These are phyloP conservation scores for Echeneis naucrates DNA, from an alignment of 2,797 vertebrate genomes.

Conservation along the genomic window DNA sequence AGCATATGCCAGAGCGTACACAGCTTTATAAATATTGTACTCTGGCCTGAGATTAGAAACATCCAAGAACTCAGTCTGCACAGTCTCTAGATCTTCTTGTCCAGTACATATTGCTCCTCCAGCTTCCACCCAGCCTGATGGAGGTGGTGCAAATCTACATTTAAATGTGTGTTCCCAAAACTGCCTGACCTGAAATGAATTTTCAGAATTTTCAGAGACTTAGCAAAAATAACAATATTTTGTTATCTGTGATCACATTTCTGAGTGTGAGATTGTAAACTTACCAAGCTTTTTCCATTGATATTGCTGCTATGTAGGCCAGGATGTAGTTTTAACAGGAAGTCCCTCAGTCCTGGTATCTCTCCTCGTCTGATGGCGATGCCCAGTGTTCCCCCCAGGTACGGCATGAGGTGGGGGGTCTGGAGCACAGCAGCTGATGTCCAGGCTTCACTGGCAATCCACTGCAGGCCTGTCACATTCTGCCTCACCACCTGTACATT, in stretches of 20 bases:
- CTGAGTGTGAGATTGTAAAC: not conserved
- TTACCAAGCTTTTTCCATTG: slow-evolving; percentile 55
- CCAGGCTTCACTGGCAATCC: slow-evolving; percentile 30
- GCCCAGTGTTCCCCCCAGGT: slow-evolving; percentile 70
- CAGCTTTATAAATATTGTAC: slow-evolving; percentile 69
- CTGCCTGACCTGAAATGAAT: slow-evolving; percentile 46
- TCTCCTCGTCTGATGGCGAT: slow-evolving; percentile 79
- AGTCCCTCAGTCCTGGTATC: slow-evolving; percentile 73
- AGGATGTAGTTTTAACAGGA: slow-evolving; percentile 55
- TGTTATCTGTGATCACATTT: not conserved
- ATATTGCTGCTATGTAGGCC: slow-evolving; percentile 16
- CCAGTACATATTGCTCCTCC: slow-evolving; percentile 55
- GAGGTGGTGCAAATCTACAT: slow-evolving; percentile 52
- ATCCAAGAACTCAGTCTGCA: slow-evolving; percentile 64
- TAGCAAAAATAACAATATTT: not conserved
- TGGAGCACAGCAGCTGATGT: slow-evolving; percentile 52
- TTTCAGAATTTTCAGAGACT: too few relatives aligned
- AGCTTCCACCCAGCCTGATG: slow-evolving; percentile 16
- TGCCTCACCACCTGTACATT: slow-evolving; percentile 60
- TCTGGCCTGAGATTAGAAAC: slow-evolving; percentile 67
- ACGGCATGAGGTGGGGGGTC: slow-evolving; percentile 55
- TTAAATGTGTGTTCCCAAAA: slow-evolving; percentile 73
- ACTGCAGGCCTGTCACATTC: slow-evolving; percentile 64
- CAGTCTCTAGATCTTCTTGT: slow-evolving; percentile 47
- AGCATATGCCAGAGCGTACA: slow-evolving; percentile 77